Evolutionary conservation across 2,797 vertebrate genomes (phyloP), one percentile per base, ranked within the genome.

Genomic region (Scarus forsteni): DNA sequence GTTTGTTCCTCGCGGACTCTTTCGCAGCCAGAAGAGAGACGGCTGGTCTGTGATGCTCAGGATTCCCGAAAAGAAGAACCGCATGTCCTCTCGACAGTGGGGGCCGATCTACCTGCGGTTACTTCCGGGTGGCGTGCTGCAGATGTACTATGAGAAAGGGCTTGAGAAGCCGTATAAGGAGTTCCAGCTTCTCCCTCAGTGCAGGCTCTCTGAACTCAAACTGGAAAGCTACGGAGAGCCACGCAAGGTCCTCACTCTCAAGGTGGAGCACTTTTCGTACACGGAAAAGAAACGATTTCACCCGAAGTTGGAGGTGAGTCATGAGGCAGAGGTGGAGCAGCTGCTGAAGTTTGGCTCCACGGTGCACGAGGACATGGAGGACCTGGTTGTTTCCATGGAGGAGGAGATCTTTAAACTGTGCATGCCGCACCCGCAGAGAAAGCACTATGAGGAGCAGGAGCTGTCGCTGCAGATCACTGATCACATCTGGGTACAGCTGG

Each of bases 21-120:
- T 98, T 86, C 94, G 94, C 66, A 96, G 94, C 81, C 94, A 84
- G 72, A 95, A 90, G 61, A 93, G 89, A 52, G 92, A 97, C 0
- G 98, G 98, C 34, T 99, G 98, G 98, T 88, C 96, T 0, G 93
- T 99, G 87, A 96, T 99, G 98, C 83, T 99, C 84, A 96, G 98
- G 82, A 99, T 99, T 76, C 98, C 98, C 0, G 98, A 99, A 80
- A 99, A 98, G 89, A 99, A 99, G 92, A 99, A 98, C 88, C 96
- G 97, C 90, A 99, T 99, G 98, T 99, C 98, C 0, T 99, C 98
- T 11, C 94, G 98, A 44, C 98, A 99, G 50, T 99, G 98, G 98
- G 98, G 98, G 1, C 97, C 98, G 0, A 96, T 99, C 86, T 99
- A 97, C 84, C 92, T 99, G n/a, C 95, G 94, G 0, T 75, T 99